These are phyloP conservation scores for Lates calcarifer DNA, from an alignment of 2,113 vertebrate genomes.

Conservation along the genomic window DNA sequence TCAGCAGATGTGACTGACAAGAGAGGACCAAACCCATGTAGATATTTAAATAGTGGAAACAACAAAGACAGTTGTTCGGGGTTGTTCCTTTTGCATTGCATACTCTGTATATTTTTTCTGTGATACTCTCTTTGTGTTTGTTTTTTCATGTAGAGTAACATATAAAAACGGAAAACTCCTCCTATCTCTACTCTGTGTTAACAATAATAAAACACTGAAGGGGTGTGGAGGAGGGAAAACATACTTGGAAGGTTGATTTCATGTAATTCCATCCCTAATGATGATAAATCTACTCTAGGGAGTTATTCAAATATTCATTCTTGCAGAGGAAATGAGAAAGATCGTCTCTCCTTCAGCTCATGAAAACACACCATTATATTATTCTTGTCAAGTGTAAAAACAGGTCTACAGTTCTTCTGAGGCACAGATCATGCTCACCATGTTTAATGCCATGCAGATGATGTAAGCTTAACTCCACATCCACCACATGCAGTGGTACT, in stretches of 20 bases:
- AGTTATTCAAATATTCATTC: conserved; percentile 29
- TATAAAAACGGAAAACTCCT: background rate
- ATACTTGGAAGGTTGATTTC: conserved; percentile 7
- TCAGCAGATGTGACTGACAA: background rate
- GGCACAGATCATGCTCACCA: background rate
- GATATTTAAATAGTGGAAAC: conserved; percentile 5
- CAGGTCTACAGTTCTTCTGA: background rate
- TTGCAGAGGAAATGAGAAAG: conserved; percentile 9
- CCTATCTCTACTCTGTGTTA: background rate
- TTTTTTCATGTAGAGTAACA: background rate
- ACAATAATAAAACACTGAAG: conserved; percentile 31
- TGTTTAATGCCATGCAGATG: background rate
- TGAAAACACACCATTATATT: conserved; percentile 1
- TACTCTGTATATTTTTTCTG: background rate
- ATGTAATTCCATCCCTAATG: conserved; percentile 45
- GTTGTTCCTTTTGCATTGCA: background rate
- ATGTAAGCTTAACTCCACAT: background rate
- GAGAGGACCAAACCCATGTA: background rate
- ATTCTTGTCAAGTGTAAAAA: conserved; percentile 30
- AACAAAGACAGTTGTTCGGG: background rate
- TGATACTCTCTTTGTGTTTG: background rate
- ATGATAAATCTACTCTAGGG: conserved; percentile 42
- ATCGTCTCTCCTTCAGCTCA: conserved; percentile 6
- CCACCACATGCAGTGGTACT: background rate
- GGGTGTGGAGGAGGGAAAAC: conserved; percentile 7